These are phyloP conservation scores for Silvanus unidentatus DNA, from an alignment of 2,888 invertebrate species.

Conservation along the genomic window DNA sequence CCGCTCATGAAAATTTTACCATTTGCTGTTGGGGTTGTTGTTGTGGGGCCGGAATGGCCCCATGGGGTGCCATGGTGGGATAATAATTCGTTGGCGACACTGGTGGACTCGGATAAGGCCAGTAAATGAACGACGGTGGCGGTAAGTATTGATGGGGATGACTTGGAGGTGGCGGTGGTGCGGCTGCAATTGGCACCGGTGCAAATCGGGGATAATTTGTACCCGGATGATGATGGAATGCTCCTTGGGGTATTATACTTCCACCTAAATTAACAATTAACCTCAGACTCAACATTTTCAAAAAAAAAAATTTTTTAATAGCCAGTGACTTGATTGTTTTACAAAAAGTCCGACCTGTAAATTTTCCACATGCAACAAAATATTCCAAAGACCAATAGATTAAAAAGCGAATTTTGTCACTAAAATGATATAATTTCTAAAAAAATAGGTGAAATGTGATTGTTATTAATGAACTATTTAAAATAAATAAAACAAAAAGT, in stretches of 20 bases:
- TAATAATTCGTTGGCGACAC: constrained; percentile 88
- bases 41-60: constrained; percentile 28
- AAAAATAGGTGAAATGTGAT: too few relatives aligned
- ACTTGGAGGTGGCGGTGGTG: constrained; percentile 38
- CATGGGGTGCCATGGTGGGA: constrained; percentile 53
- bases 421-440: too few relatives aligned
- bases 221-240: constrained; percentile 37
- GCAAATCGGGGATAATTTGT: constrained; percentile 42
- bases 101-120: constrained; percentile 92
- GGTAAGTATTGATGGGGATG: constrained; percentile 48
- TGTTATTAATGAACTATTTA: too few relatives aligned
- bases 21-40: constrained; percentile 41
- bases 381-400: too few relatives aligned
- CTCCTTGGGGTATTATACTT: constrained; percentile 48
- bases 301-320: too few relatives aligned
- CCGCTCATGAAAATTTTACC: constrained; percentile 13
- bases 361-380: too few relatives aligned
- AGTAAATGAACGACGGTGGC: constrained; percentile 69
- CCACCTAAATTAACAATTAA: too few relatives aligned
- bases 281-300: too few relatives aligned
- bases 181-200: constrained; percentile 41
- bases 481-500: neutral
- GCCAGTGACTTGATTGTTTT: too few relatives aligned
- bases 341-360: too few relatives aligned
- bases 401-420: too few relatives aligned